phyloP scores from a whole-genome alignment of 2,888 invertebrate genomes.

The Aporophyla lueneburgensis region DNA sequence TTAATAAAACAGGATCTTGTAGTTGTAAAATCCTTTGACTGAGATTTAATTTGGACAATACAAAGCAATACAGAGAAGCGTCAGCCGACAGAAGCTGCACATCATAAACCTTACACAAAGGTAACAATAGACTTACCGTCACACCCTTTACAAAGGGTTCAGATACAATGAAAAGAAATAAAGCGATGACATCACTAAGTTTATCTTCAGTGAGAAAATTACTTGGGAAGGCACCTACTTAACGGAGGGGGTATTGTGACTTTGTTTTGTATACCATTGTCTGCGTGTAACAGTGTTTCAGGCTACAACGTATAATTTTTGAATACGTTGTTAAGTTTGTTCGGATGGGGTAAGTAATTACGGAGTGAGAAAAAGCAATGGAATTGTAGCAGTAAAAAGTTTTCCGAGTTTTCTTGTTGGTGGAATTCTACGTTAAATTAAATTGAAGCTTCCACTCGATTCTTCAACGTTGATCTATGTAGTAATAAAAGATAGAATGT shows the following conservation, averaged over 20 bases:
- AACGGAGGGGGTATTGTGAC: constrained; percentile 64
- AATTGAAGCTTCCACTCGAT: constrained; percentile 15
- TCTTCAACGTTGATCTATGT: constrained; percentile 3
- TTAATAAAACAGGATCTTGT: constrained; percentile 37
- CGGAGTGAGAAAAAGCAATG: constrained; percentile 55
- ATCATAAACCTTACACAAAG: constrained; percentile 80
- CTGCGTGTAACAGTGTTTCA: constrained; percentile 56
- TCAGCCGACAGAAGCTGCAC: constrained; percentile 75
- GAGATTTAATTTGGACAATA: constrained; percentile 69
- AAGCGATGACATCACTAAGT: constrained; percentile 74
- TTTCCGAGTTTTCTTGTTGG: constrained; percentile 17
- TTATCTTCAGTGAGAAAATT: constrained; percentile 76
- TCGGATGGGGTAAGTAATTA: constrained; percentile 54
- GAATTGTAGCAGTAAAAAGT: constrained; percentile 20
- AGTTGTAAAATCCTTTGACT: constrained; percentile 52
- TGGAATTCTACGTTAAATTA: constrained; percentile 33
- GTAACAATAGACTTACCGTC: constrained; percentile 77
- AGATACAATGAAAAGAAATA: constrained; percentile 80
- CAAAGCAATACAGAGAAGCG: constrained; percentile 65
- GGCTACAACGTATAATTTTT: constrained; percentile 60
- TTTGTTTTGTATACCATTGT: constrained; percentile 72
- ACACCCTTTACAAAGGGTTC: constrained; percentile 78
- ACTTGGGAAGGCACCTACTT: constrained; percentile 70
- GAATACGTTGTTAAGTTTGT: constrained; percentile 66
- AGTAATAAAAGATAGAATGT: not conserved